These are phyloP conservation scores for Erpobdella octoculata DNA, from an alignment of 2,888 invertebrate species.

Conservation along the genomic window DNA sequence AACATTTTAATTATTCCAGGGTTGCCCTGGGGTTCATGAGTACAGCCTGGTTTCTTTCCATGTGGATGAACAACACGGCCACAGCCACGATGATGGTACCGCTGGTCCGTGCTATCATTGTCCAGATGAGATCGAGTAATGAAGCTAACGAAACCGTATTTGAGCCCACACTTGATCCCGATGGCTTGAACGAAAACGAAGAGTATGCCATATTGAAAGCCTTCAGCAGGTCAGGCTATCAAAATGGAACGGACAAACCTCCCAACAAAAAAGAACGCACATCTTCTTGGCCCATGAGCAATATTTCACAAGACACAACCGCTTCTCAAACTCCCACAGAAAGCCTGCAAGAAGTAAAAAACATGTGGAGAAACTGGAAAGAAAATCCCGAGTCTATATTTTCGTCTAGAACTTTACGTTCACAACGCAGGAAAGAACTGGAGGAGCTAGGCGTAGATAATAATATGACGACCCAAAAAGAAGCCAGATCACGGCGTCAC, in stretches of 20 bases:
- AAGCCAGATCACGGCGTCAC: neutral
- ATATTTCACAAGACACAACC: too few relatives aligned
- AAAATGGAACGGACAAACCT: too few relatives aligned
- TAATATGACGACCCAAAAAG: neutral
- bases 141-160: too few relatives aligned
- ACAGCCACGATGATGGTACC: slow-evolving; percentile 23
- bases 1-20: neutral
- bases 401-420: neutral
- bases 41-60: slow-evolving; percentile 22
- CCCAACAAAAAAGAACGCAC: too few relatives aligned
- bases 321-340: too few relatives aligned
- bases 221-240: too few relatives aligned
- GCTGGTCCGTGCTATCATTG: slow-evolving; percentile 13
- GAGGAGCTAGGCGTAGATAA: neutral
- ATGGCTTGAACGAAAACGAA: too few relatives aligned
- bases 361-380: too few relatives aligned
- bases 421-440: neutral
- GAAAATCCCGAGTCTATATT: neutral
- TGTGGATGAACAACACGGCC: slow-evolving; percentile 24
- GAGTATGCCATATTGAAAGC: too few relatives aligned
- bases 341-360: too few relatives aligned
- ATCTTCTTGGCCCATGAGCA: too few relatives aligned
- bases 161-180: too few relatives aligned
- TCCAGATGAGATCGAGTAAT: slow-evolving; percentile 8
- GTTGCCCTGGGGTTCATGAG: slow-evolving; percentile 22